Evolutionary conservation across 2,888 invertebrate species (phyloP), one percentile per base, ranked within the genome.

Genomic region (Metellina segmentata): DNA sequence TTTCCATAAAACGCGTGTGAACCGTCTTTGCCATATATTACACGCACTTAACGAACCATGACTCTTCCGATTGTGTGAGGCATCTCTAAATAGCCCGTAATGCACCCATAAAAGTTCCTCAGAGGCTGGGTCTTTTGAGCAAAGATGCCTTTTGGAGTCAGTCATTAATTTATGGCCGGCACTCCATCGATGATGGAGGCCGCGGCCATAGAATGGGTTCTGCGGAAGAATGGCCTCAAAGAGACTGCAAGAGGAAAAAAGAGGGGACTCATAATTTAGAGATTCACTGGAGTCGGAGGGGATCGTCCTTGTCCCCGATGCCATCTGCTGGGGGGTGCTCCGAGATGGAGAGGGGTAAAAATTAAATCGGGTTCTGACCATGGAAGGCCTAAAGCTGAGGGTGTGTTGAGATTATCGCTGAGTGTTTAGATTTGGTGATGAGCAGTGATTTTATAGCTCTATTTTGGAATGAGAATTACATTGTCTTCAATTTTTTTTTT

Each of bases 111-210:
- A 48, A 77, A 61, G 69, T 34, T 71, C 52, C n/a, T 81, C 34
- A 20, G 78, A 86, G 51, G 86, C 78, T 86, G 13, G 52, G 81
- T 69, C 81, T 11, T 11, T 20, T 48, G 52, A 75, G 69, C 71
- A 52, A 13, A 49, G 71, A 20, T 20, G n/a, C 52, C 81, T 53
- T 13, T 87, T 34, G 16, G 70, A 19, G 77, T 69, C 74, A 82
- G 87, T 91, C 91, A 91, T 91, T 91, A 91, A 91, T 91, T 91
- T 91, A 91, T 91, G 91, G 87, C 87, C 83, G 77, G 87, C 81
- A 83, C 91, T 87, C 87, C 90, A 91, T 91, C 86, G 77, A 51
- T 52, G 89, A 75, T 72, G 81, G 72, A 51, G 49, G 51, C 70
- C 70, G 19, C 77, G 75, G 19, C 85, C 11, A 52, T 49, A 78